Conservation (phyloP, 2,888 invertebrate species). For the Trichogramma evanescens region DNA sequence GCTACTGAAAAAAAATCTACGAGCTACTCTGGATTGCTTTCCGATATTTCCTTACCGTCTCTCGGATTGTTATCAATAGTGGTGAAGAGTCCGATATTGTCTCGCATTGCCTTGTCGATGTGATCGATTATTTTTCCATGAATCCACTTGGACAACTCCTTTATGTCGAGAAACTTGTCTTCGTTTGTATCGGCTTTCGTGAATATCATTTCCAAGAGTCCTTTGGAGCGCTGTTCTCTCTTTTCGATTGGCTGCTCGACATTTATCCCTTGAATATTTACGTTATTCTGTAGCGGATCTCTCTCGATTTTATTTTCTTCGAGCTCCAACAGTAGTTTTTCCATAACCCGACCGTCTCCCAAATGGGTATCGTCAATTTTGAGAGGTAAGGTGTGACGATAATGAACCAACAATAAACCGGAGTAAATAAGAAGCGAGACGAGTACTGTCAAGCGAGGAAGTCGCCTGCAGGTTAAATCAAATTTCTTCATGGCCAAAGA, state of each 20-base stretch:
- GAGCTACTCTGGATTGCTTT: background rate
- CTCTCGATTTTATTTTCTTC: conserved; percentile 24
- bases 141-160: conserved; percentile 62
- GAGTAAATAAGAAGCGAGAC: conserved; percentile 38
- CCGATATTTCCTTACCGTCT: conserved; percentile 50
- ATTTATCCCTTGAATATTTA: conserved; percentile 13
- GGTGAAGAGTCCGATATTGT: conserved; percentile 61
- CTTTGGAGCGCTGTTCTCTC: conserved; percentile 27
- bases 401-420: conserved; percentile 35
- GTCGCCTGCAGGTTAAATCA: conserved; percentile 3
- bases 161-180: conserved; percentile 54
- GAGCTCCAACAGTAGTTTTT: conserved; percentile 34
- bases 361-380: conserved; percentile 26
- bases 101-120: conserved; percentile 59
- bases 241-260: no score
- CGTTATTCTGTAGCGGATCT: conserved; percentile 7
- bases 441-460: conserved; percentile 37
- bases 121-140: conserved; percentile 62
- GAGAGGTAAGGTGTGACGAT: conserved; percentile 33
- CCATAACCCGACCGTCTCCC: conserved; percentile 22
- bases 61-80: conserved; percentile 60
- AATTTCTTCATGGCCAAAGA: conserved; percentile 5
- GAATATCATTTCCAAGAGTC: conserved; percentile 38
- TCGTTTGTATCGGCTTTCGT: conserved; percentile 57
- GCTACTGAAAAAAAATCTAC: background rate